A percentile compares a stretch with the other conserved stretches of the same genome.
phyloP scores from a whole-genome alignment of 2,113 vertebrate genomes.

The Aythya baeri region DNA sequence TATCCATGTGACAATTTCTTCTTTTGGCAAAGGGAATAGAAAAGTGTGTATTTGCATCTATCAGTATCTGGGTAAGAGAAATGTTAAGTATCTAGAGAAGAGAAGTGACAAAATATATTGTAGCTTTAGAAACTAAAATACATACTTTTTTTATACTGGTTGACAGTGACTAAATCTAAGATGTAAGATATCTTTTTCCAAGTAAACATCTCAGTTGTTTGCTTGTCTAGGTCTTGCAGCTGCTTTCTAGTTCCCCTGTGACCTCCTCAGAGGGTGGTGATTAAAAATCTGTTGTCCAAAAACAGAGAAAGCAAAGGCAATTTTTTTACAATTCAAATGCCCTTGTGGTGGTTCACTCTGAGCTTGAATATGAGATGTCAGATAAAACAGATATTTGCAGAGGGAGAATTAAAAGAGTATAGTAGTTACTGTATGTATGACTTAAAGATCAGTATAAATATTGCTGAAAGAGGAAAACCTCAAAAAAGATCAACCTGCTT shows the following conservation, averaged over 20 bases:
- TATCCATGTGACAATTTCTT: not conserved
- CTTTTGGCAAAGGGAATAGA: not conserved
- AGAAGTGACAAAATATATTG: not conserved
- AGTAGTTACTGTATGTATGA: not conserved
- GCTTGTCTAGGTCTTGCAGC: not conserved
- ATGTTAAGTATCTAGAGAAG: not conserved
- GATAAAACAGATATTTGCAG: not conserved
- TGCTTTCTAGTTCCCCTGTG: not conserved
- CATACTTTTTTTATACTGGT: not conserved
- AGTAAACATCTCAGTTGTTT: not conserved
- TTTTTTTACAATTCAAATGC: not conserved
- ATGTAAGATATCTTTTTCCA: not conserved
- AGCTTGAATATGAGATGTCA: not conserved
- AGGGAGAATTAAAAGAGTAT: not conserved
- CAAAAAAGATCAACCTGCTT: not conserved
- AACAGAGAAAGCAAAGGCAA: not conserved
- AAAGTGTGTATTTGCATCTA: not conserved
- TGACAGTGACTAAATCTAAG: not conserved
- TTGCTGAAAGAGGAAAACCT: not conserved
- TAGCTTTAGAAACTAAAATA: not conserved
- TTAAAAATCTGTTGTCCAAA: not conserved
- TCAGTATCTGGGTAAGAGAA: not conserved
- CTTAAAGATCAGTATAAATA: not conserved
- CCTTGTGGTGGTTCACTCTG: not conserved
- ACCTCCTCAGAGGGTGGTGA: not conserved